These are phyloP conservation scores for Ceyx melanurus DNA, from an alignment of 2,113 vertebrate genomes.

Conservation along the genomic window DNA sequence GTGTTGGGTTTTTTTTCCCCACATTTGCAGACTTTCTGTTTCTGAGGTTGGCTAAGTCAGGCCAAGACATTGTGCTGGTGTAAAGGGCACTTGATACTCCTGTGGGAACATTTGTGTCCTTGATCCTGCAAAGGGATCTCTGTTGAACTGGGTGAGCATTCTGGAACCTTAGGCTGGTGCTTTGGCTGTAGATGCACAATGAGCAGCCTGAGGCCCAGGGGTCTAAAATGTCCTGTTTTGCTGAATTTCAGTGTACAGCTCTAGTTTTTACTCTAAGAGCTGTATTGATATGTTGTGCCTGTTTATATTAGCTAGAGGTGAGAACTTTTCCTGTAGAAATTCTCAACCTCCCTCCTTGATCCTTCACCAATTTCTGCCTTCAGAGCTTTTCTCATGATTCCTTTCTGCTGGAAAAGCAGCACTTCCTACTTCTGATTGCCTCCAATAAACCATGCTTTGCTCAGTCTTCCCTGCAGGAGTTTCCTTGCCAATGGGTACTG, in stretches of 20 bases:
- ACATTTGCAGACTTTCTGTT: neutral
- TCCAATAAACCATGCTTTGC: constrained; percentile 7
- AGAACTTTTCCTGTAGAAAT: neutral
- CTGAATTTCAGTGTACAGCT: neutral
- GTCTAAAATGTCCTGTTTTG: neutral
- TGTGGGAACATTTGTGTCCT: neutral
- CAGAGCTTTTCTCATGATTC: neutral
- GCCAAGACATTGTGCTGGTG: neutral
- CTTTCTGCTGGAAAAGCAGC: neutral
- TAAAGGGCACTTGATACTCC: too few relatives aligned
- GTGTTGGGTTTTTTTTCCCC: accelerated
- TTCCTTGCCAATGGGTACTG: constrained; percentile 8
- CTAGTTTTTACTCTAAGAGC: neutral
- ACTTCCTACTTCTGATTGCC: neutral
- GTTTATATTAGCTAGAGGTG: neutral
- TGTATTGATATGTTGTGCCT: neutral
- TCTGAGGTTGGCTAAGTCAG: neutral
- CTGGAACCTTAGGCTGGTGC: neutral
- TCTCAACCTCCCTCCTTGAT: neutral
- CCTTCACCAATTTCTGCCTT: neutral
- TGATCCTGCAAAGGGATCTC: accelerated
- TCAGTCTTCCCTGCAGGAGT: neutral
- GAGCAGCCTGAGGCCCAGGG: neutral
- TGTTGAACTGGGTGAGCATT: neutral
- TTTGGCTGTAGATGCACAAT: accelerated